Evolutionary conservation across 2,797 vertebrate genomes (phyloP).

Genomic region (Arnoldichthys spilopterus): DNA sequence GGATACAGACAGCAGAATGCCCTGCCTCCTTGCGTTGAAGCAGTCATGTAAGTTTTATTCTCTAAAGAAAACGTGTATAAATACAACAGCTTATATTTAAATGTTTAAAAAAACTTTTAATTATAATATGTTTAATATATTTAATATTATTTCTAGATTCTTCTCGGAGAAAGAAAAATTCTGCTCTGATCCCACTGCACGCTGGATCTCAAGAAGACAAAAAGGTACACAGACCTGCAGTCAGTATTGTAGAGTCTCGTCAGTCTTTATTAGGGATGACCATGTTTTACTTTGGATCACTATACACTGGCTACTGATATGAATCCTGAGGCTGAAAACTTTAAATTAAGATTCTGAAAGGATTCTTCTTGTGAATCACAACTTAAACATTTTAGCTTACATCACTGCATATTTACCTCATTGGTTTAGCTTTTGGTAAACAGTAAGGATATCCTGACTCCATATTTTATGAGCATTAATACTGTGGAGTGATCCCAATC

Average conservation of each 20-base stretch:
- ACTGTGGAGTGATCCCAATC: no score
- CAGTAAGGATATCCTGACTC: no score
- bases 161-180: rapidly evolving
- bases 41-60: constrained; percentile 61
- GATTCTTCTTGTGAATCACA: no score
- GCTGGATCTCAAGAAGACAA: constrained; percentile 58
- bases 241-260: not conserved
- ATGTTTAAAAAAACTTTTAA: not conserved
- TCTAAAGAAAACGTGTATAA: no score
- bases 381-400: no score
- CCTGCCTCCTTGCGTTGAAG: constrained; percentile 52
- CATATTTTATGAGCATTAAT: no score
- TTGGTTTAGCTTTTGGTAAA: no score
- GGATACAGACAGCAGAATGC: not conserved
- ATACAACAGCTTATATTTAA: not conserved
- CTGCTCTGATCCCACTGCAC: constrained; percentile 52
- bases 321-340: no score
- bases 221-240: constrained; percentile 24
- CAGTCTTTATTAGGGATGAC: not conserved
- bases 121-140: not conserved
- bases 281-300: not conserved
- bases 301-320: not conserved
- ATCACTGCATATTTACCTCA: no score
- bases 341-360: no score
- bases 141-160: constrained; percentile 35